Conservation (phyloP, 2,888 invertebrate genomes). For the Orthosia gracilis region DNA sequence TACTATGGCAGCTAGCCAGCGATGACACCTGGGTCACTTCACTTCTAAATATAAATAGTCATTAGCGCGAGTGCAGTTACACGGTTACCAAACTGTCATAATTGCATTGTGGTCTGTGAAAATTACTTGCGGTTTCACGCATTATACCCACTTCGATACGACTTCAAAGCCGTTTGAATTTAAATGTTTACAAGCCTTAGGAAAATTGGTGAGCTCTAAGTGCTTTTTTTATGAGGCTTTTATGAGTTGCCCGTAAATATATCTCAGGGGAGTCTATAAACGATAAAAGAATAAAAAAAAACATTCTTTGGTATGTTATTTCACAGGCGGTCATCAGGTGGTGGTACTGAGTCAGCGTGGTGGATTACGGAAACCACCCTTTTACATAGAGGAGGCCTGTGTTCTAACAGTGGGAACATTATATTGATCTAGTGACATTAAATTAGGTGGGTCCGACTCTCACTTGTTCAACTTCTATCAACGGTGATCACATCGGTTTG, state of each 20-base stretch:
- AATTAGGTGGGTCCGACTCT: neutral
- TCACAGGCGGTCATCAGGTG: too few relatives aligned
- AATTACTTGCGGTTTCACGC: constrained; percentile 52
- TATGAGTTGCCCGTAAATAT: neutral
- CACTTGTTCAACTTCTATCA: neutral
- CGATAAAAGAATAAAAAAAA: too few relatives aligned
- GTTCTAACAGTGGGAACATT: too few relatives aligned
- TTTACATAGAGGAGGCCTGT: too few relatives aligned
- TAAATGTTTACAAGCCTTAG: constrained; percentile 8
- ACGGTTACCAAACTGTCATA: constrained; percentile 51
- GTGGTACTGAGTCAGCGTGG: too few relatives aligned
- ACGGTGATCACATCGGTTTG: too few relatives aligned
- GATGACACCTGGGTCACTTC: constrained; percentile 73
- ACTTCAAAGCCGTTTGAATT: constrained; percentile 38
- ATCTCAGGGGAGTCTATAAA: too few relatives aligned
- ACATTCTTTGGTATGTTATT: too few relatives aligned
- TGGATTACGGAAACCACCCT: too few relatives aligned
- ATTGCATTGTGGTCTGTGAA: constrained; percentile 56
- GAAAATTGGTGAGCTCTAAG: neutral
- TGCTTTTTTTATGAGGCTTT: neutral
- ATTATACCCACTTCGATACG: constrained; percentile 8
- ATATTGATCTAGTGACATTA: too few relatives aligned
- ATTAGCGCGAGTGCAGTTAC: constrained; percentile 61
- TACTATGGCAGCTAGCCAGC: constrained; percentile 45
- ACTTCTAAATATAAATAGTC: constrained; percentile 72